Evolutionary conservation across 1,140 invertebrate species (phyloP).

Genomic region (Drosophila persimilis): DNA sequence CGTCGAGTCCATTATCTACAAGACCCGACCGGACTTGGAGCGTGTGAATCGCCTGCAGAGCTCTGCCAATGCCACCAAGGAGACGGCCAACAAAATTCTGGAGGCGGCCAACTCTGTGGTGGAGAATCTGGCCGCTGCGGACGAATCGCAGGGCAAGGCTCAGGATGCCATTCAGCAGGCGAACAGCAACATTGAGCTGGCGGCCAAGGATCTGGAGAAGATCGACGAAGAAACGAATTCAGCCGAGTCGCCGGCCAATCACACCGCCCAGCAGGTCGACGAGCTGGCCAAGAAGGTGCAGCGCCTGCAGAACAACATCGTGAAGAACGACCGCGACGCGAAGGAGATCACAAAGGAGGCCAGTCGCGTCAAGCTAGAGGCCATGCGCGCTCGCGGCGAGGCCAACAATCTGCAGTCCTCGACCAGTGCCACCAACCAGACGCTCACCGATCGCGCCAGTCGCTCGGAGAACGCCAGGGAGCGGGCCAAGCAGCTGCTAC

Average conservation of each 20-base stretch:
- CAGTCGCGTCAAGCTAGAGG: constrained; percentile 84
- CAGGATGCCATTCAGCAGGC: constrained; percentile 91
- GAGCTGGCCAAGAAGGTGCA: constrained; percentile 87
- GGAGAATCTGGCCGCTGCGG: constrained; percentile 87
- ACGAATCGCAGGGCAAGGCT: constrained; percentile 90
- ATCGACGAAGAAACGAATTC: constrained; percentile 88
- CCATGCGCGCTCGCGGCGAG: constrained; percentile 75
- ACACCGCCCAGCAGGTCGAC: constrained; percentile 88
- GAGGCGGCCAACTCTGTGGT: constrained; percentile 85
- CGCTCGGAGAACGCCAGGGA: constrained; percentile 88
- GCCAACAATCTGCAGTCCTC: constrained; percentile 71
- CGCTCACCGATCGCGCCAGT: constrained; percentile 86
- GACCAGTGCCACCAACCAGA: constrained; percentile 84
- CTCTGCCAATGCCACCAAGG: constrained; percentile 90
- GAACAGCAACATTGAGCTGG: constrained; percentile 89
- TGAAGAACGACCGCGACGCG: constrained; percentile 88
- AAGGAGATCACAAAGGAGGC: constrained; percentile 85
- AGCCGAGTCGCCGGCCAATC: constrained; percentile 89
- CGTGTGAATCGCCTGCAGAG: constrained; percentile 90
- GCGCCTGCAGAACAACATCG: constrained; percentile 89
- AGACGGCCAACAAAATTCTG: constrained; percentile 85
- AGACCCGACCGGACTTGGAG: constrained; percentile 91
- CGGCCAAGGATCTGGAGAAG: constrained; percentile 88
- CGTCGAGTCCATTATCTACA: constrained; percentile 94
- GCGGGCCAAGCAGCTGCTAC: constrained; percentile 88